Percentiles rank a stretch among this genome's conserved stretches.
Evolutionary conservation across 2,797 vertebrate genomes (phyloP).

Genomic region (Apogon talboti): DNA sequence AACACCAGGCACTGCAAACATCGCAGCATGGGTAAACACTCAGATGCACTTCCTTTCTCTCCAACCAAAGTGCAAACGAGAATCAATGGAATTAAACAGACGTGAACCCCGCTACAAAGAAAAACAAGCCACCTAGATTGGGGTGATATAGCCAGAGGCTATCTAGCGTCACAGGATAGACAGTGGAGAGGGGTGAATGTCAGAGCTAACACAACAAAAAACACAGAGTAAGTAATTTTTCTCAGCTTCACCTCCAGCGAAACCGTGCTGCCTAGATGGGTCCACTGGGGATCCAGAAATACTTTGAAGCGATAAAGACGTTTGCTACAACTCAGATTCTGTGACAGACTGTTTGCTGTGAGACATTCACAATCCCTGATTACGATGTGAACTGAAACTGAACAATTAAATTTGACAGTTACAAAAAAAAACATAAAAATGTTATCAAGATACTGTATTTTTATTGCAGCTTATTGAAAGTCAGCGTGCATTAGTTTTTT

Average conservation of each 20-base stretch:
- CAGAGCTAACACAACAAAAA: slow-evolving; percentile 56
- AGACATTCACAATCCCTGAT: slow-evolving; percentile 40
- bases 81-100: slow-evolving; percentile 76
- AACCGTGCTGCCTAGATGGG: slow-evolving; percentile 42
- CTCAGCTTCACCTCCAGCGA: slow-evolving; percentile 49
- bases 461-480: no score
- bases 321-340: slow-evolving; percentile 52
- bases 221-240: slow-evolving; percentile 51
- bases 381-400: slow-evolving; percentile 53
- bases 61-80: slow-evolving; percentile 79
- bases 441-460: not conserved
- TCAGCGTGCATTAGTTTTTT: not conserved
- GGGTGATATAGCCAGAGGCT: slow-evolving; percentile 79
- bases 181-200: slow-evolving; percentile 45
- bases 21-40: slow-evolving; percentile 77
- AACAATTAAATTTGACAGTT: slow-evolving; percentile 62
- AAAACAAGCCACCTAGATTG: slow-evolving; percentile 70
- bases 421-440: slow-evolving; percentile 5
- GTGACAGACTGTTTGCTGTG: slow-evolving; percentile 53
- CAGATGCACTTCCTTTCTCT: slow-evolving; percentile 75
- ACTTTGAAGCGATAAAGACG: slow-evolving; percentile 70
- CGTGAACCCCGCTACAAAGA: slow-evolving; percentile 43
- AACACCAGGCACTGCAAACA: slow-evolving; percentile 72
- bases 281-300: slow-evolving; percentile 65
- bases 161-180: slow-evolving; percentile 44